Evolutionary conservation across 2,113 vertebrate genomes (phyloP).

Genomic region (Rattus rattus): DNA sequence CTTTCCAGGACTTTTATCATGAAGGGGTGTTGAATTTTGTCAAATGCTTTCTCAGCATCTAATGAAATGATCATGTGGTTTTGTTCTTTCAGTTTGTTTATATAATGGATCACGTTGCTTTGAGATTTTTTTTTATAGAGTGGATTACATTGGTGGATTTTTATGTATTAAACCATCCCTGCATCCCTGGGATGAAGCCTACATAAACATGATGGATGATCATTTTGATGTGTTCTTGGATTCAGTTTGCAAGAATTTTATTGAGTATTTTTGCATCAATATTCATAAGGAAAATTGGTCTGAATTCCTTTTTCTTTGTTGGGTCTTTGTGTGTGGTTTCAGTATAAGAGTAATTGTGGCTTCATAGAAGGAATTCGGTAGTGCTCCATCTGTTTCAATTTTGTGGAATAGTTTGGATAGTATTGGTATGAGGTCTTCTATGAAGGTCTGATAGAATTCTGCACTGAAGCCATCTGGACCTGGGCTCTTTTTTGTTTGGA

Average conservation of each 20-base stretch:
- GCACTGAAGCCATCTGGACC: neutral
- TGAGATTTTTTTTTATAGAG: neutral
- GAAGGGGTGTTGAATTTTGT: neutral
- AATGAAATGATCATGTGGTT: neutral
- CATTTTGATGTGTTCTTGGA: neutral
- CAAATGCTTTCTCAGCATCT: neutral
- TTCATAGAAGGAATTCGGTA: neutral
- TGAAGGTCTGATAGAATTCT: neutral
- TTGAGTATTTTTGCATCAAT: neutral
- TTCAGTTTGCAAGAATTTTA: neutral
- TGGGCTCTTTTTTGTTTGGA: neutral
- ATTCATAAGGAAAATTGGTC: neutral
- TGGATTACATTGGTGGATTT: neutral
- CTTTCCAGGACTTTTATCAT: neutral
- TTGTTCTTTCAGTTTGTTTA: neutral
- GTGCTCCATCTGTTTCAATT: neutral
- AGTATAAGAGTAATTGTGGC: neutral
- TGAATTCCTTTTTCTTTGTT: neutral
- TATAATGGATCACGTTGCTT: no score
- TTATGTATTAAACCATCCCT: neutral
- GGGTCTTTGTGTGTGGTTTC: neutral
- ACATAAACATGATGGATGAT: neutral
- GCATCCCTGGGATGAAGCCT: neutral
- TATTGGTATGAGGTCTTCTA: neutral
- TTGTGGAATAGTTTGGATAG: neutral